Percentiles rank a stretch among this genome's conserved stretches.
Conservation (phyloP, 2,113 vertebrate species). For the Dendrocopos noguchii region DNA sequence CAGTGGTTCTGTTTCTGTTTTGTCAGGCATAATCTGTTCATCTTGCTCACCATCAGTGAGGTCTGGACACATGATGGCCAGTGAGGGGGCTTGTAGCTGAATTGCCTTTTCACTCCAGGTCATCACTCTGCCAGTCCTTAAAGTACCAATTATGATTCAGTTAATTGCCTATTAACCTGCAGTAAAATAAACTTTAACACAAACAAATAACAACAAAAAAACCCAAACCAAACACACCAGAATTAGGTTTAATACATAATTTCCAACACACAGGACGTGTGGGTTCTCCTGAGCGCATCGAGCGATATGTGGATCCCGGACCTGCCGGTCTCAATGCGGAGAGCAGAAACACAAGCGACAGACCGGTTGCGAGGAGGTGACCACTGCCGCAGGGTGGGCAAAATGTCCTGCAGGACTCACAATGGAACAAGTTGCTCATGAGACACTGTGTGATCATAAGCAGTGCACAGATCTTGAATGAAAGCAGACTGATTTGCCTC, state of each 20-base stretch:
- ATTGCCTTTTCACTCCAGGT: not conserved
- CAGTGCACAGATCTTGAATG: not conserved
- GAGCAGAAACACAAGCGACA: no score
- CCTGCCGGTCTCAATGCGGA: no score
- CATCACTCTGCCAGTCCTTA: not conserved
- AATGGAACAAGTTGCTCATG: not conserved
- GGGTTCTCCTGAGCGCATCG: no score
- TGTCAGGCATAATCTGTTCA: not conserved
- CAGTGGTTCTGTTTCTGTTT: not conserved
- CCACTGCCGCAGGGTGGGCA: no score
- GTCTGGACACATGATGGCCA: not conserved
- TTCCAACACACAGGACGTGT: not conserved
- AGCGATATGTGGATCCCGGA: no score
- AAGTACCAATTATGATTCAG: not conserved
- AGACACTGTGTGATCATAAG: not conserved
- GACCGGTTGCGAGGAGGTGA: no score
- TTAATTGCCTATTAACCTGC: not conserved
- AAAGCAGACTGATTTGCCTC: not conserved
- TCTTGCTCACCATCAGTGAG: not conserved
- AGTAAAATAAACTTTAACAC: not conserved
- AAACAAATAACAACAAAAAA: not conserved
- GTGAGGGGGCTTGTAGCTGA: not conserved
- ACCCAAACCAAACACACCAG: no score
- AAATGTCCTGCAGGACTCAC: not conserved
- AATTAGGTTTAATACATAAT: not conserved